Evolutionary conservation across 2,888 invertebrate genomes (phyloP).

Genomic region (Sepioteuthis lessoniana): DNA sequence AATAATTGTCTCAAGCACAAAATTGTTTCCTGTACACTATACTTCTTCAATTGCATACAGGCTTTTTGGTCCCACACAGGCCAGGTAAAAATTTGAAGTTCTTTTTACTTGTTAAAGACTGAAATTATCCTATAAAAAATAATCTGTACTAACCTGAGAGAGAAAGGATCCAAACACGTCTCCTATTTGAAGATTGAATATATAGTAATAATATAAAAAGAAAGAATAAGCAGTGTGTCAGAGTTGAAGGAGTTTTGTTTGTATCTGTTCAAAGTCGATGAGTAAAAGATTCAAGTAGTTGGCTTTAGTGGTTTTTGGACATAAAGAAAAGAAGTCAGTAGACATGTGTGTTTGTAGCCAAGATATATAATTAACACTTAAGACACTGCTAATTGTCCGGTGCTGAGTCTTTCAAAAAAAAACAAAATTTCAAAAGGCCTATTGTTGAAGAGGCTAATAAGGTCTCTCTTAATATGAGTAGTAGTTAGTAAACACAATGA

Average conservation of each 20-base stretch:
- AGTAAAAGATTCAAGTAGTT: neutral
- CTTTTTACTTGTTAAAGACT: too few species aligned
- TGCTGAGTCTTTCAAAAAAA: neutral
- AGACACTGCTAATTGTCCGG: neutral
- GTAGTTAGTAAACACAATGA: neutral
- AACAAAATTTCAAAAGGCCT: neutral
- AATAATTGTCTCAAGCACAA: too few species aligned
- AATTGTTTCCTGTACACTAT: too few species aligned
- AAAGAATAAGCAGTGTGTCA: neutral
- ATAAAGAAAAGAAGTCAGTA: neutral
- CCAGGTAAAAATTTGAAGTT: too few species aligned
- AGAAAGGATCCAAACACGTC: neutral
- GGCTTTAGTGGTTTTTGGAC: neutral
- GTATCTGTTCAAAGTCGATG: neutral
- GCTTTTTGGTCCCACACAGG: too few species aligned
- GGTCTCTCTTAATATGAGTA: neutral
- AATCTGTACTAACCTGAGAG: neutral
- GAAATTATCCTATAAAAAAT: neutral
- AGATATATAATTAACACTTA: neutral
- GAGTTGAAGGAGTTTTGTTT: neutral
- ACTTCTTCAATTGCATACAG: too few species aligned
- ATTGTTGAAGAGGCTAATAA: conserved; percentile 4
- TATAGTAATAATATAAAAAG: neutral
- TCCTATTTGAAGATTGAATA: neutral
- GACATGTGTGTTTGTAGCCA: neutral